phyloP scores from a whole-genome alignment of 2,888 invertebrate species.

The Eilema sororculum region DNA sequence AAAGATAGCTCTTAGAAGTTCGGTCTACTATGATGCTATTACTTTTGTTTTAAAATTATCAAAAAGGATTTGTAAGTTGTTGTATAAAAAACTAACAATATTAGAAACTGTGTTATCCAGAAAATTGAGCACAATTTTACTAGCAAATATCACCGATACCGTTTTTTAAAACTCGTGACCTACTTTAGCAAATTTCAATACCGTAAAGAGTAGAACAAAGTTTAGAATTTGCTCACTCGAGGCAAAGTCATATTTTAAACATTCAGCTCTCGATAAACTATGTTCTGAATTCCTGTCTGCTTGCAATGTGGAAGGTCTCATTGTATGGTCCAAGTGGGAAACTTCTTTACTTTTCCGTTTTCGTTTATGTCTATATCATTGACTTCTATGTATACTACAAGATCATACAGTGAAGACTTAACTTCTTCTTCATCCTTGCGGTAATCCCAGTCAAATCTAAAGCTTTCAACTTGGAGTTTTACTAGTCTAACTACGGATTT shows the following conservation, averaged over 20 bases:
- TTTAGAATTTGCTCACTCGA: constrained; percentile 3
- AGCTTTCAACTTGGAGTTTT: no score
- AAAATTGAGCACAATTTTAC: constrained; percentile 1
- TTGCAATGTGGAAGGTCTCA: neutral
- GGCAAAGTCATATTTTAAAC: constrained; percentile 11
- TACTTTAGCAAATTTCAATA: constrained; percentile 4
- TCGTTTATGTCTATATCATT: no score
- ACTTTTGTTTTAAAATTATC: neutral
- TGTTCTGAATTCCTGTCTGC: constrained; percentile 10
- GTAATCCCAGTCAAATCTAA: no score
- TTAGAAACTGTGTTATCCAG: neutral
- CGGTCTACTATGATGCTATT: neutral
- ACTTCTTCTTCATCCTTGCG: no score
- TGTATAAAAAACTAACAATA: neutral
- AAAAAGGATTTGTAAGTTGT: neutral
- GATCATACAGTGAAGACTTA: no score
- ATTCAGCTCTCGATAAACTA: constrained; percentile 14
- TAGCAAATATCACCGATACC: neutral
- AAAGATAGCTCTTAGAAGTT: neutral
- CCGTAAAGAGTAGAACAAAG: neutral
- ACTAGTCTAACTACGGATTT: no score
- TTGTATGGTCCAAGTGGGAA: constrained; percentile 10
- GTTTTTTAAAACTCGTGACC: neutral
- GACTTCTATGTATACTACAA: no score
- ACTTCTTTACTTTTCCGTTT: neutral